A percentile compares a stretch with the other conserved stretches of the same genome.
Conservation (phyloP, 2,113 vertebrate genomes). For the Stictonetta naevosa region DNA sequence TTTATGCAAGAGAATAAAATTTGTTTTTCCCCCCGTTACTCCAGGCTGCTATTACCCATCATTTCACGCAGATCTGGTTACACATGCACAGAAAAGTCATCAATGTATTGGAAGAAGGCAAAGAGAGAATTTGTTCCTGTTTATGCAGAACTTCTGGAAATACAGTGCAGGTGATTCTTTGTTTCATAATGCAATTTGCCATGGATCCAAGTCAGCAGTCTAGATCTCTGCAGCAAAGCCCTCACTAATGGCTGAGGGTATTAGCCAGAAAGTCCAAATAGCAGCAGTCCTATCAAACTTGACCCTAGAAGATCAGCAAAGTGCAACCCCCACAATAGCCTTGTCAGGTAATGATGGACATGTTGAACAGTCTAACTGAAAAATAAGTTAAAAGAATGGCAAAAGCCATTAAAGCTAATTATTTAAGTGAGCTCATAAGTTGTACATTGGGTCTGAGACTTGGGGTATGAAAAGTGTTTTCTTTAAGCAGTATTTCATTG, state of each 20-base stretch:
- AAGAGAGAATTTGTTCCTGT: background rate
- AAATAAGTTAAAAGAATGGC: background rate
- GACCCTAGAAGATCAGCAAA: background rate
- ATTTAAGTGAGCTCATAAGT: background rate
- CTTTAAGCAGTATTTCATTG: background rate
- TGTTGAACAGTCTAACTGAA: background rate
- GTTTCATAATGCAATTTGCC: background rate
- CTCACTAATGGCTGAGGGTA: background rate
- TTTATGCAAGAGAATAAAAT: slow-evolving; percentile 33
- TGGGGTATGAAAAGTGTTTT: background rate
- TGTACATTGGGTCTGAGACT: rapidly evolving
- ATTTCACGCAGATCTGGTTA: slow-evolving; percentile 21
- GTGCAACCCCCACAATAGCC: background rate
- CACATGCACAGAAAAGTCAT: background rate
- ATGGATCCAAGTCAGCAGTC: background rate
- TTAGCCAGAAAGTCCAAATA: background rate
- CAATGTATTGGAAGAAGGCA: background rate
- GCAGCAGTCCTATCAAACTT: background rate
- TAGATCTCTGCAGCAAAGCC: background rate
- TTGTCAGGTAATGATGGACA: background rate
- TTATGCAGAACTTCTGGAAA: background rate
- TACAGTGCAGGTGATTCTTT: rapidly evolving
- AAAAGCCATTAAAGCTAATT: background rate
- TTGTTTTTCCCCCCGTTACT: background rate
- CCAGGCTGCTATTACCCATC: slow-evolving; percentile 1